Conservation (phyloP, 2,113 vertebrate genomes). For the Seriola aureovittata region DNA sequence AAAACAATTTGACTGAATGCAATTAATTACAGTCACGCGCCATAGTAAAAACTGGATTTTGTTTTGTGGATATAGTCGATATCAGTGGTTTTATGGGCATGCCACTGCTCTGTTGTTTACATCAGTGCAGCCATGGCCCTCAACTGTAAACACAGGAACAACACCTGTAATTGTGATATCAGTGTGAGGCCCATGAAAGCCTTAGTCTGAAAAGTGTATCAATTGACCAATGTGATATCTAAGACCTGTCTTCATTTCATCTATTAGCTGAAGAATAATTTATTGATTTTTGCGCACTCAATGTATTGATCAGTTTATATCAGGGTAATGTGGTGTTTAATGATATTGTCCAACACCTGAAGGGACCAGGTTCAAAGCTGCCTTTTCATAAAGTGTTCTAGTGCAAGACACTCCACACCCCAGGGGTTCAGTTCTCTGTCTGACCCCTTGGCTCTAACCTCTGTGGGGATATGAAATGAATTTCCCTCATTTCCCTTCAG, state of each 20-base stretch:
- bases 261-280: background rate
- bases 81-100: background rate
- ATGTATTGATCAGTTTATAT: background rate
- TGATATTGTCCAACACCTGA: background rate
- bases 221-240: background rate
- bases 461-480: conserved; percentile 15
- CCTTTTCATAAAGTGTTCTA: background rate
- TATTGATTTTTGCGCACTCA: background rate
- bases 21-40: background rate
- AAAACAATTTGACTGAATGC: background rate
- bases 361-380: background rate
- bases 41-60: background rate
- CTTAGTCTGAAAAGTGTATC: background rate
- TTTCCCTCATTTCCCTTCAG: conserved; percentile 25
- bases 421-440: background rate
- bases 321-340: background rate
- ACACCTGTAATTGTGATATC: conserved; percentile 30
- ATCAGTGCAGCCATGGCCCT: background rate
- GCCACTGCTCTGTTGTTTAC: conserved; percentile 14
- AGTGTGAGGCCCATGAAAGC: background rate
- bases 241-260: background rate
- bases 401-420: background rate
- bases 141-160: background rate
- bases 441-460: conserved; percentile 32
- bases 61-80: background rate